Conservation (phyloP, 2,888 invertebrate species). For the Plebejus argus region DNA sequence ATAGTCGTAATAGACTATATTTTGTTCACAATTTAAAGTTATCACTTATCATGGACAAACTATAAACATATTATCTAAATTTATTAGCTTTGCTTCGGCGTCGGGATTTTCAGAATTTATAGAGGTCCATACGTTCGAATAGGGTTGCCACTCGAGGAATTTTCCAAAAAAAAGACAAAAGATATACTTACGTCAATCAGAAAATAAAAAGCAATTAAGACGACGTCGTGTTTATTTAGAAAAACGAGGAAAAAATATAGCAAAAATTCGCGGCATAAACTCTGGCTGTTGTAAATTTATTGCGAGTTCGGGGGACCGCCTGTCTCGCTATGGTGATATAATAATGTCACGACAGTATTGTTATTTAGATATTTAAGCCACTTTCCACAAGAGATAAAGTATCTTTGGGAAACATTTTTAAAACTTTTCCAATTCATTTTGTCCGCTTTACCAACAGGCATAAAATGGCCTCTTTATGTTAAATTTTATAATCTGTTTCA, state of each 20-base stretch:
- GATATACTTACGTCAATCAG: not conserved
- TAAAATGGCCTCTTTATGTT: not conserved
- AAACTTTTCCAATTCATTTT: not conserved
- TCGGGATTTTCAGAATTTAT: constrained; percentile 26
- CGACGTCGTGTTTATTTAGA: not conserved
- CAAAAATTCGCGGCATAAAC: not conserved
- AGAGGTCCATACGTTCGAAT: not conserved
- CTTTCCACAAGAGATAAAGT: not conserved
- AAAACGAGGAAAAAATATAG: constrained; percentile 12
- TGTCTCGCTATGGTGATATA: not conserved
- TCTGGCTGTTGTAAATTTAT: not conserved
- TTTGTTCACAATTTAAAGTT: not conserved
- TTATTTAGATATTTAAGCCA: constrained; percentile 13
- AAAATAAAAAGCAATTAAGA: constrained; percentile 7
- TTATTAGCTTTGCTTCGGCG: constrained; percentile 18
- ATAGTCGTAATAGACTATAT: not conserved
- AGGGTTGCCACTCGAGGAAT: constrained; percentile 4
- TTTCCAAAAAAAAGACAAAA: not conserved
- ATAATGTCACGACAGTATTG: not conserved
- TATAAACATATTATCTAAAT: constrained; percentile 27
- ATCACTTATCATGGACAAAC: not conserved
- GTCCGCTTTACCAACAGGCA: too few species aligned
- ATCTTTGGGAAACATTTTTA: not conserved
- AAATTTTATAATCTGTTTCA: not conserved
- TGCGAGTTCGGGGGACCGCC: not conserved